Evolutionary conservation across 1,140 invertebrate genomes (phyloP).

Genomic region (Metaphire vulgaris): DNA sequence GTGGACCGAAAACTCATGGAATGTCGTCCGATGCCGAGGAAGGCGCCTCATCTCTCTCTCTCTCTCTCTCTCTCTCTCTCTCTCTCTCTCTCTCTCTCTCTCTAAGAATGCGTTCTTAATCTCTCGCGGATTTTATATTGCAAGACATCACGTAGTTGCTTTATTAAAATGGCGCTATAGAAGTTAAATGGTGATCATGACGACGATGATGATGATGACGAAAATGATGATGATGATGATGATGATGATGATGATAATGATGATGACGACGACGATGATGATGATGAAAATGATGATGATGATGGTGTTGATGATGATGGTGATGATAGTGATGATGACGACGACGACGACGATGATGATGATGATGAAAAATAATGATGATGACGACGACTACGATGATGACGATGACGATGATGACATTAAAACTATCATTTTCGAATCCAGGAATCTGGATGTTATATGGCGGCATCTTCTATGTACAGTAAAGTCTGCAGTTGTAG

Average conservation of each 20-base stretch:
- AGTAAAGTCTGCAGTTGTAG: not conserved
- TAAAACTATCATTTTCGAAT: not conserved
- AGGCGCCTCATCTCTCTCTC: not conserved
- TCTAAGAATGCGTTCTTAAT: not conserved
- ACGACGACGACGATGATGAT: conserved; percentile 13
- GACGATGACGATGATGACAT: not conserved
- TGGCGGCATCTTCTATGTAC: not conserved
- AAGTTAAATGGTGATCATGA: not conserved
- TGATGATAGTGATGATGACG: conserved; percentile 11
- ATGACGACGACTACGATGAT: not conserved
- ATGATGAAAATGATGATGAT: not conserved
- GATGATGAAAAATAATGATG: not conserved
- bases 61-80: conserved; percentile 5
- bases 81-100: conserved; percentile 1
- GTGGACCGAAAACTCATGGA: too few relatives aligned
- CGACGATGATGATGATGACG: not conserved
- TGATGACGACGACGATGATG: not conserved
- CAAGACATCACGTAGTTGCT: not conserved
- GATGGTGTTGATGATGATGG: too few relatives aligned
- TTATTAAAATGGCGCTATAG: not conserved
- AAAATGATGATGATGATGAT: conserved; percentile 4
- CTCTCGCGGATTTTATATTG: not conserved
- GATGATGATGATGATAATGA: not conserved
- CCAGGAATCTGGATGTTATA: not conserved
- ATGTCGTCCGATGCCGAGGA: not conserved